phyloP scores from a whole-genome alignment of 2,113 vertebrate genomes.

The Muntiacus muntjak region DNA sequence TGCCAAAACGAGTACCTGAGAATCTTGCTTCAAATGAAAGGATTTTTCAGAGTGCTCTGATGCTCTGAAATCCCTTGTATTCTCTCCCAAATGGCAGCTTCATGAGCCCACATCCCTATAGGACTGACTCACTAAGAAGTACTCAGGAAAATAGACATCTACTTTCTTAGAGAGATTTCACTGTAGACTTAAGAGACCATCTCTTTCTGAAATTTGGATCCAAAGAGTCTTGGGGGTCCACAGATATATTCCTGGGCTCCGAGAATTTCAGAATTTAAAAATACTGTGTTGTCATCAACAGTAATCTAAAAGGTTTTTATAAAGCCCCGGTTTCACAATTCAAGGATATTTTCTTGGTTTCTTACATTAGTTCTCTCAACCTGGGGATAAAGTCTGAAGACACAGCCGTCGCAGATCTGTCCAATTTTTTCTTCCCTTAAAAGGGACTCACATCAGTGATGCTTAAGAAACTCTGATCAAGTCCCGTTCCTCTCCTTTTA shows the following conservation, averaged over 20 bases:
- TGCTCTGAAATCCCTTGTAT: neutral
- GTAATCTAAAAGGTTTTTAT: neutral
- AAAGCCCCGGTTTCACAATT: constrained; percentile 23
- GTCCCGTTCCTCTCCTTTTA: neutral
- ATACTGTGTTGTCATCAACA: neutral
- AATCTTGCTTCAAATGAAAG: neutral
- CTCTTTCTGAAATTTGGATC: neutral
- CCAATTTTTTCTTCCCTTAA: neutral
- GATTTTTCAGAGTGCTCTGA: neutral
- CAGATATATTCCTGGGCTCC: neutral
- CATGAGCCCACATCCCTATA: neutral
- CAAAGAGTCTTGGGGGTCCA: neutral
- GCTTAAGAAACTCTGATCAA: neutral
- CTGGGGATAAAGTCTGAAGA: neutral
- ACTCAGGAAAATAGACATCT: neutral
- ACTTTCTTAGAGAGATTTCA: neutral
- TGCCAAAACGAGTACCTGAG: neutral
- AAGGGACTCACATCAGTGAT: neutral
- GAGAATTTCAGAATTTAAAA: neutral
- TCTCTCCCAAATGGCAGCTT: neutral
- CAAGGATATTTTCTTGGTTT: neutral
- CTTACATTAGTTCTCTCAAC: neutral
- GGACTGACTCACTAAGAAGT: neutral
- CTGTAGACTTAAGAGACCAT: neutral
- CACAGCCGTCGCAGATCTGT: neutral